Evolutionary conservation across 1,140 invertebrate species (phyloP), one percentile per base, ranked within the genome.

Genomic region (Chelonus insularis): DNA sequence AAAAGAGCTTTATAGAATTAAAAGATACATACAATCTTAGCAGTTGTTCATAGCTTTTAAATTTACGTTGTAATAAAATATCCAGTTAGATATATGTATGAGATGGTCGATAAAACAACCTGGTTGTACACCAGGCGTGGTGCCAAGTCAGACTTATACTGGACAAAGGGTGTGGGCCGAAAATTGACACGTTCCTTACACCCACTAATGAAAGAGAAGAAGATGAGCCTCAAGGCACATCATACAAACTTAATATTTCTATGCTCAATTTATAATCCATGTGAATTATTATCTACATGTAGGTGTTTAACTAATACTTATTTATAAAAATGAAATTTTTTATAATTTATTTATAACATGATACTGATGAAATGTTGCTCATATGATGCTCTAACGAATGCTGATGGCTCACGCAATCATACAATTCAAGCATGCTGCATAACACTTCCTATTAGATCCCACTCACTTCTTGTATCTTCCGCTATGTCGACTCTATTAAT

Each of bases 111-210:
- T n/a, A n/a, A n/a, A n/a, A n/a, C n/a, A n/a, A n/a, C n/a, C n/a
- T n/a, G n/a, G n/a, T n/a, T n/a, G n/a, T n/a, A n/a, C n/a, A n/a
- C n/a, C 14, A 16, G 14, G 51, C 20, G 51, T 54, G 47, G 20
- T 50, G 47, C 20, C 18, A 25, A n/a, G 6, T 11, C 8, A n/a
- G n/a, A n/a, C 47, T 52, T 14, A 29, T 14, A 18, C 4, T 39
- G 39, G 48, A 34, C 16, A 43, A 20, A 52, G 9, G 36, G 63
- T 57, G 69, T 72, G 67, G 71, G 68, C 65, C 59, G 68, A 62
- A 65, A 71, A 75, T 72, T 74, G 68, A 75, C 69, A 66, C 63
- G 64, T 71, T 65, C 54, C 60, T 68, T 64, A 51, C 39, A 54
- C 48, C 45, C 25, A 51, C 32, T 54, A n/a, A n/a, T n/a, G n/a